Base-by-base conservation (phyloP, 1,140 invertebrate genomes). In the Drosophila biarmipes region DNA sequence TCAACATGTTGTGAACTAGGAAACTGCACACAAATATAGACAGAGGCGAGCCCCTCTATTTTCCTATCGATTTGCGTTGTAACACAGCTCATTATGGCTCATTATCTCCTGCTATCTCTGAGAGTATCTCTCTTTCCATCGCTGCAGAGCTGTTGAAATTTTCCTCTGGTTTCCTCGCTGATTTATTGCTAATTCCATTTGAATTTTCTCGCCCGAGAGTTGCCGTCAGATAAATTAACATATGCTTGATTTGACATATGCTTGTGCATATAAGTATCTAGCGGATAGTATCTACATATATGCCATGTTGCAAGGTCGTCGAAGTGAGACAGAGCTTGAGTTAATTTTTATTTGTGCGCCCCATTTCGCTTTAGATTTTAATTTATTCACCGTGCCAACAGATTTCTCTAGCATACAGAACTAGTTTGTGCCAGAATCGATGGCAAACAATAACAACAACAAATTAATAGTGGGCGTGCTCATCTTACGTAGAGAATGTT, bases 401-500 rank as follows among this genome's bases (percentile, higher is more conserved):
- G 38, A 85, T 80, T 48, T 64, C 52, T 81, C 82, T 75, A 78
- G 78, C 58, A 78, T 68, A 59, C 62, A 58, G 58, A 82, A 81
- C 69, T 79, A 82, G 82, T 82, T 87, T 75, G 57, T 71, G 81
- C 54, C 48, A 69, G 59, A 53, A 77, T 12, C 43, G 21, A 46
- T 17, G 63, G 6, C 34, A 31, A 37, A 52, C 55, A 57, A 53
- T 21, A 61, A 31, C 42, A 78, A 69, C 15, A 73, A 77, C 56
- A 78, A 78, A 53, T 54, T 40, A 63, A 80, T 73, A 52, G 84
- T 72, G 84, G 82, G 82, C 82, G 82, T 86, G 82, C 78, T 59
- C 34, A 19, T 46, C 40, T 43, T 74, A 78, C 80, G 27, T 29
- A 55, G 35, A 51, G 21, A 52, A 74, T 64, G 78, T 31, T 61